These are phyloP conservation scores for Drosophila quadrilineata DNA, from an alignment of 1,140 invertebrate genomes.

Conservation along the genomic window DNA sequence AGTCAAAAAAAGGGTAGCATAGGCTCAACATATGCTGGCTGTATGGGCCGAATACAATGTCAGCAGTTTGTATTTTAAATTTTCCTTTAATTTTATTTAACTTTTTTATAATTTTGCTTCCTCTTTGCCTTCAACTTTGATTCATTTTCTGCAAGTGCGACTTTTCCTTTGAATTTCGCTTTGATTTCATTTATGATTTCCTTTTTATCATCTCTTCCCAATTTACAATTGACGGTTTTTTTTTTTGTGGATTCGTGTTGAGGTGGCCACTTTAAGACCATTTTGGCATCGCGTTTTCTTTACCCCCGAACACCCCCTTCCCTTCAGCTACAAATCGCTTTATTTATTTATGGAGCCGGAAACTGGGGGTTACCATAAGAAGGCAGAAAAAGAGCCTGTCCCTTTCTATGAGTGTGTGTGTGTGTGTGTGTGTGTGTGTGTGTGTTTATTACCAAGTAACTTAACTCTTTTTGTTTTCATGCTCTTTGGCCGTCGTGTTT, in stretches of 20 bases:
- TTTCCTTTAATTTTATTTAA: no score
- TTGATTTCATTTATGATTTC: slow-evolving; percentile 58
- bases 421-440: slow-evolving; percentile 30
- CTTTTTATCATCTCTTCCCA: slow-evolving; percentile 58
- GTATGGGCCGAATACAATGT: no score
- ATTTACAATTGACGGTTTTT: slow-evolving; percentile 18
- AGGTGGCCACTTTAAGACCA: slow-evolving; percentile 55
- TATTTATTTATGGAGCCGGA: slow-evolving; percentile 60
- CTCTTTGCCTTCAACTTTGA: no score
- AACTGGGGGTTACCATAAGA: slow-evolving; percentile 8
- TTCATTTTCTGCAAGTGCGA: slow-evolving; percentile 58
- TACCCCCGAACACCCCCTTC: slow-evolving; percentile 34
- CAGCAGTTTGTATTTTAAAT: no score
- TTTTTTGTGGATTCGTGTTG: slow-evolving; percentile 23
- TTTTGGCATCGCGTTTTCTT: slow-evolving; percentile 14
- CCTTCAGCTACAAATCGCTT: slow-evolving; percentile 60
- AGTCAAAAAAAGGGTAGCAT: no score
- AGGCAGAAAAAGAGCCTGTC: slow-evolving; percentile 29
- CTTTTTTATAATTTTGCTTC: no score
- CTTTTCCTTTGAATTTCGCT: slow-evolving; percentile 19
- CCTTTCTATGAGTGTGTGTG: slow-evolving; percentile 28
- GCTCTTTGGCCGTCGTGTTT: slow-evolving; percentile 38
- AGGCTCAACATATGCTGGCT: no score
- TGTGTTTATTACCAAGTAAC: slow-evolving; percentile 53
- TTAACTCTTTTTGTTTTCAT: no score